These are phyloP conservation scores for Calidris pugnax DNA, from an alignment of 2,113 vertebrate species.

Conservation along the genomic window DNA sequence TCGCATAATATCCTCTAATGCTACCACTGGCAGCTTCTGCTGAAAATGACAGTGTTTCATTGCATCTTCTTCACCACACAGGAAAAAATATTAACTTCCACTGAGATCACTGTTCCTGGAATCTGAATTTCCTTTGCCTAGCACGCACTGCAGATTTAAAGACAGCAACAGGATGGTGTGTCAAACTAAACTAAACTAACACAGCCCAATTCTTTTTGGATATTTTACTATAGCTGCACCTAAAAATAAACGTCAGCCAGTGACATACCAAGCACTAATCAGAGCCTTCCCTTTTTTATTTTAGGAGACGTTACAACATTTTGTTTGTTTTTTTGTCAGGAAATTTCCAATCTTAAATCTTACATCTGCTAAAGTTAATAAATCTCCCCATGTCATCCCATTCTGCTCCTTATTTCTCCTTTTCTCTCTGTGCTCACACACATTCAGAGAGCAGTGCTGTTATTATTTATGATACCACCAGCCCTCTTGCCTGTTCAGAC, in stretches of 20 bases:
- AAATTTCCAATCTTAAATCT: conserved; percentile 37
- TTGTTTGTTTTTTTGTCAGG: neutral
- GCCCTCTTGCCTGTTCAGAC: conserved; percentile 28
- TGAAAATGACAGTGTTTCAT: neutral
- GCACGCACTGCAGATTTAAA: neutral
- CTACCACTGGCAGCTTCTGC: neutral
- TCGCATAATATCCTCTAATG: neutral
- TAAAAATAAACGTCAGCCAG: conserved; percentile 12
- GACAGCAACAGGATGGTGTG: neutral
- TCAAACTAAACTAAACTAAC: neutral
- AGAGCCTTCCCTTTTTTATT: neutral
- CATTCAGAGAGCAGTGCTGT: neutral
- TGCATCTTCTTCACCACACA: neutral
- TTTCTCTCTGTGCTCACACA: neutral
- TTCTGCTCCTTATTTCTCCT: neutral
- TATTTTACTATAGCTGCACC: neutral
- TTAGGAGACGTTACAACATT: neutral
- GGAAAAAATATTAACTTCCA: neutral
- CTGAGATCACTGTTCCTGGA: neutral
- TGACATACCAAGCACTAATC: neutral
- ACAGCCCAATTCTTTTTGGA: neutral
- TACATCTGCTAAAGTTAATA: conserved; percentile 43
- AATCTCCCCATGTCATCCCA: neutral
- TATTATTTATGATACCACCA: conserved; percentile 46
- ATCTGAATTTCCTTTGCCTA: neutral